Conservation (phyloP, 2,113 vertebrate genomes). For the Campylomormyrus tamandua region DNA sequence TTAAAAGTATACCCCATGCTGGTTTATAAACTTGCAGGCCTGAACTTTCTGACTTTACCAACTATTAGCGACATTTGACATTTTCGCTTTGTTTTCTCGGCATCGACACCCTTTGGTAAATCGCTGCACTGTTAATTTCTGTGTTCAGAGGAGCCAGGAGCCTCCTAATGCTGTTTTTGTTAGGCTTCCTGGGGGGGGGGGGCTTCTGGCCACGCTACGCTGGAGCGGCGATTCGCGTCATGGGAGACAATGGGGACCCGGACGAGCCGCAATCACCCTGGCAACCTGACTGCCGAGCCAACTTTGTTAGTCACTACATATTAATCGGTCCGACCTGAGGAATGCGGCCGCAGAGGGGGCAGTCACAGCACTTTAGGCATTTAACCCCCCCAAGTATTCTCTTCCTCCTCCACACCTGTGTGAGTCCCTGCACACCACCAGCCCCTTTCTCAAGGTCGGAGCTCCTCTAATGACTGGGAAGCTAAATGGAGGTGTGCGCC, state of each 20-base stretch:
- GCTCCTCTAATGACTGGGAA: background rate
- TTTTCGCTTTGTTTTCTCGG: background rate
- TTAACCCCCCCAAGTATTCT: background rate
- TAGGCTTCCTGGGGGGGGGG: background rate
- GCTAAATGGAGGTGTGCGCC: background rate
- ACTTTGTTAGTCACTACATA: conserved; percentile 68
- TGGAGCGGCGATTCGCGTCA: conserved; percentile 57
- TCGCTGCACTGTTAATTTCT: conserved; percentile 22
- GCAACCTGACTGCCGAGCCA: conserved; percentile 54
- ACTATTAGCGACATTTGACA: conserved; percentile 30
- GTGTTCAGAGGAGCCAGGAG: background rate
- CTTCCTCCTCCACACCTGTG: background rate
- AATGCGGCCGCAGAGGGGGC: background rate
- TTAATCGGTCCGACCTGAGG: conserved; percentile 60
- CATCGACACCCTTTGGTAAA: conserved; percentile 17
- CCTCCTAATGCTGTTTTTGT: background rate
- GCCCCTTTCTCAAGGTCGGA: background rate
- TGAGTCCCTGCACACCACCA: background rate
- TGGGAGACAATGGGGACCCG: conserved; percentile 61
- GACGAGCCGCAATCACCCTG: conserved; percentile 51
- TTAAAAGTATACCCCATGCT: conserved; percentile 41
- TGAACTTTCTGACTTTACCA: conserved; percentile 30
- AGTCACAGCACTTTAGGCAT: background rate
- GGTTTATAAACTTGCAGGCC: conserved; percentile 31
- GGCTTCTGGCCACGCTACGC: background rate